A percentile compares a stretch with the other conserved stretches of the same genome.
phyloP scores from a whole-genome alignment of 1,140 invertebrate species.

The Tetramorium parvispinum region DNA sequence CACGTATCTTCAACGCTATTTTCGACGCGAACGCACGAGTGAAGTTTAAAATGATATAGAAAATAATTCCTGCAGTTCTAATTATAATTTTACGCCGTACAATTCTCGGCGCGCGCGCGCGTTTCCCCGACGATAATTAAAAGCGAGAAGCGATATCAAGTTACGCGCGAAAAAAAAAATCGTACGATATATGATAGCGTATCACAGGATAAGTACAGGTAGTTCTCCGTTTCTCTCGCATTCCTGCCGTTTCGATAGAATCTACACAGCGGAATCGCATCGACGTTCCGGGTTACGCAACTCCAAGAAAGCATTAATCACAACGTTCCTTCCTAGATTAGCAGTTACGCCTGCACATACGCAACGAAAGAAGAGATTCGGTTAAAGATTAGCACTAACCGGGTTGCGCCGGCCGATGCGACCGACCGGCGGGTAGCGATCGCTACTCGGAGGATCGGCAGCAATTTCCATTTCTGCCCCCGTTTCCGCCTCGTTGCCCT shows the following conservation, averaged over 20 bases:
- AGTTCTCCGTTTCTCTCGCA: not conserved
- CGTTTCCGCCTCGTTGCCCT: constrained; percentile 27
- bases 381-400: not conserved
- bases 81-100: not conserved
- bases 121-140: not conserved
- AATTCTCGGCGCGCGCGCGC: not conserved
- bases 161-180: constrained; percentile 3
- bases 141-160: not conserved
- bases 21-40: not conserved
- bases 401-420: not conserved
- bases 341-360: not conserved
- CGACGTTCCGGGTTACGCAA: constrained; percentile 12
- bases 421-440: not conserved
- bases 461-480: constrained; percentile 42
- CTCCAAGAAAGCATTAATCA: not conserved
- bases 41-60: not conserved
- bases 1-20: not conserved
- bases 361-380: constrained; percentile 7
- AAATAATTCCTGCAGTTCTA: not conserved
- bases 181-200: not conserved
- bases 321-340: constrained; percentile 5
- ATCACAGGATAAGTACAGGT: not conserved
- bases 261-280: not conserved
- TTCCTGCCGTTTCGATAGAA: not conserved
- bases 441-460: constrained; percentile 1